Evolutionary conservation across 2,797 vertebrate species (phyloP), one percentile per base, ranked within the genome.

Genomic region (Cetoscarus ocellatus): DNA sequence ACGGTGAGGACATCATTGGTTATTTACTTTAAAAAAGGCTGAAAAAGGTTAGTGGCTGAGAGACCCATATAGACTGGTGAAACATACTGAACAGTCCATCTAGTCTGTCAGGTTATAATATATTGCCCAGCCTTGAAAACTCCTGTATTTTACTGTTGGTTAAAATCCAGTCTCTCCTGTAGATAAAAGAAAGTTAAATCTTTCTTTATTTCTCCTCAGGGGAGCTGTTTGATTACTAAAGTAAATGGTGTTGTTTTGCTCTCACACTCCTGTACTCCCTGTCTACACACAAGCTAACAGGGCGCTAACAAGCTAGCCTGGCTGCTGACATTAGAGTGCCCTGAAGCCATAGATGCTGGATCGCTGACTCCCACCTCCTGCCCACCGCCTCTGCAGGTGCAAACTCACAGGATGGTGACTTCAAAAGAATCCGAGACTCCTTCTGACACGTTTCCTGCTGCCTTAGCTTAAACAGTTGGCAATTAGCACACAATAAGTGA

Each of bases 281-380:
- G 83, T 85, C 80, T 74, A 65, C 18, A 60, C 75, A 47, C 13
- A 53, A 58, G 54, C 61, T 47, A 80, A 65, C 73, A 40, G 49
- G 53, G 79, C 3, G 81, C 76, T 86, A 89, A 90, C 57, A 8
- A 88, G 69, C 54, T 62, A 76, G 73, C 80, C 64, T 52, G 10
- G 61, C 66, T 49, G 71, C 60, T 83, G 85, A 90, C 82, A 75
- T 52, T 52, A 68, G 49, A 66, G 66, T 17, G 61, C 81, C 88
- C 83, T 4, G 18, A 12, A 85, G 85, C 68, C 42, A 59, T 18
- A 3, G 62, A 65, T 27, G 59, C 34, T 13, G 48, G 61, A 71
- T 86, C 86, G 71, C 73, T 18, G 72, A 82, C 63, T 83, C 58
- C 65, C 73, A 58, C 79, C 70, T 86, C 76, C 80, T 83, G 80